Evolutionary conservation across 2,888 invertebrate species (phyloP).

Genomic region (Diadegma fenestrale): DNA sequence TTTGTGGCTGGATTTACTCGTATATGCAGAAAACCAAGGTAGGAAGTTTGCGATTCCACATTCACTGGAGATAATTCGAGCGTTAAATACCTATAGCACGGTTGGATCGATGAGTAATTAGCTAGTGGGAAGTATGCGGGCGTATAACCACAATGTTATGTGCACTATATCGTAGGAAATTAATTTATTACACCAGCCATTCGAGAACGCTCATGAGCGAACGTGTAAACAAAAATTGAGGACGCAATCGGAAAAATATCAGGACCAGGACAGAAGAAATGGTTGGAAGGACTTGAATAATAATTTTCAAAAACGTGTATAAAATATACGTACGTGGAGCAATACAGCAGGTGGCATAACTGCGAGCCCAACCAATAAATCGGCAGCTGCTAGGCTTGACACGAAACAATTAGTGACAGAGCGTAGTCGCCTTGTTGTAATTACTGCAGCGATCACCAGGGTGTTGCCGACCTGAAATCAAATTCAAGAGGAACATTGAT

Average conservation of each 20-base stretch:
- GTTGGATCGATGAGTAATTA: constrained; percentile 51
- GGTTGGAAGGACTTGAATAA: background rate
- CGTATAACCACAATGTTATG: constrained; percentile 5
- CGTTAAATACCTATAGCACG: constrained; percentile 7
- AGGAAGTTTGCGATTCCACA: background rate
- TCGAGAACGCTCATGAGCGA: background rate
- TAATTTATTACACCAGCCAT: background rate
- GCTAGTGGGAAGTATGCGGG: background rate
- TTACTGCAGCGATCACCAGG: constrained; percentile 94
- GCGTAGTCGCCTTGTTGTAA: constrained; percentile 93
- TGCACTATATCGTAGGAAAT: background rate
- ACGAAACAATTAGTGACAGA: constrained; percentile 98
- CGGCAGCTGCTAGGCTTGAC: constrained; percentile 96
- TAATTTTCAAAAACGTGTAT: constrained; percentile 20
- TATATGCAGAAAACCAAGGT: background rate
- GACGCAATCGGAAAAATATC: background rate
- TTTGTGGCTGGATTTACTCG: background rate
- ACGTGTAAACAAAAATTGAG: background rate
- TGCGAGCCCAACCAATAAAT: constrained; percentile 96
- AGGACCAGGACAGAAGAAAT: background rate
- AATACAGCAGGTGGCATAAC: constrained; percentile 97
- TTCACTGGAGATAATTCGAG: constrained; percentile 19
- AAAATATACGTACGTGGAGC: constrained; percentile 76
- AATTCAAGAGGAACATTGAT: constrained; percentile 45
- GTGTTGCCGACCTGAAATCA: constrained; percentile 90